Base-by-base conservation (phyloP, 2,797 vertebrate genomes). In the Cirrhinus molitorella region DNA sequence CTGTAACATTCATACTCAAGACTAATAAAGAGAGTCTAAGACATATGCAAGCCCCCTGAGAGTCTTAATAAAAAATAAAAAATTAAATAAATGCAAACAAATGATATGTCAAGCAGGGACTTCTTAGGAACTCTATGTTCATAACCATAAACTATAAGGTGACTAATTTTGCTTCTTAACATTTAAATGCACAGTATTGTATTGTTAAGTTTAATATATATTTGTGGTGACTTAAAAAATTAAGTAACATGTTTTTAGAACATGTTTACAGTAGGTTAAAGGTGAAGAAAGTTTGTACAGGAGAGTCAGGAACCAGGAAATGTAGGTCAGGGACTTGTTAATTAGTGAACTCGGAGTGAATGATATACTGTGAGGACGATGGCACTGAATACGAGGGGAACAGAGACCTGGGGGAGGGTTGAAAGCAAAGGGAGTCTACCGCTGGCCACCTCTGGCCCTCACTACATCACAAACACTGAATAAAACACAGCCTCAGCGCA, bases 321-420 rank as follows among this genome's bases (percentile, higher is more conserved):
- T 73, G 70, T 51, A 84, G 34, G 34, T 81, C 10, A 79, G 45
- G 45, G 86, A 81, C 61, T 17, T n/a, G 79, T 82, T 71, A 82
- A 84, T 81, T 49, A 86, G 63, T 86, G 47, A 84, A 66, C 79
- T 37, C 1, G 25, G 49, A 81, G 67, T 37, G 34, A 75, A 80
- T 79, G 49, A 81, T 65, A 74, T 43, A 86, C 80, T 31, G 21
- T 5, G 31, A 40, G 31, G 53, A 19, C 2, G 45, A 17, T 9
- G 25, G 74, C 66, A 53, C 7, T 83, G 67, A 74, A 63, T 78
- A 8, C 21, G 2, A 11, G 51, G 67, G 67, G 43, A 68, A 55
- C n/a, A 55, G 34, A 67, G 79, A 77, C 70, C 80, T 74, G 45
- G 61, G 37, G 43, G 59, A 61, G 43, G 68, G 51, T 14, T 34